A percentile compares a stretch with the other conserved stretches of the same genome.
These are phyloP conservation scores for Baryphthengus martii DNA, from an alignment of 2,113 vertebrate species.

Conservation along the genomic window DNA sequence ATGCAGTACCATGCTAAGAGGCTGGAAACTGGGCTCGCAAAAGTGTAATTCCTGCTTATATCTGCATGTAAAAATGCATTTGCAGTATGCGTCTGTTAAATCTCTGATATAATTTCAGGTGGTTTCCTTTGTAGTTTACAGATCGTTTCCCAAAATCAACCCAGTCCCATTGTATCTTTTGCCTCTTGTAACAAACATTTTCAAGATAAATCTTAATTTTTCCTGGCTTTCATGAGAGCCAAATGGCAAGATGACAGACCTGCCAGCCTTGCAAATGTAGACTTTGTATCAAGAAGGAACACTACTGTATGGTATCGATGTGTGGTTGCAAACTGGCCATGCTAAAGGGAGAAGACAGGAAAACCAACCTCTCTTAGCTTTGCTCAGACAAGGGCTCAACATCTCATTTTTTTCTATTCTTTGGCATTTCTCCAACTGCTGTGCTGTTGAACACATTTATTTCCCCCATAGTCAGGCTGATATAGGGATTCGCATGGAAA, in stretches of 20 bases:
- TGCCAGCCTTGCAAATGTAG: neutral
- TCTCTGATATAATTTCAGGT: neutral
- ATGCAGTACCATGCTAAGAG: neutral
- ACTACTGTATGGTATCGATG: rapidly evolving
- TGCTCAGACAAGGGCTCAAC: neutral
- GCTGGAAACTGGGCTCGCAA: neutral
- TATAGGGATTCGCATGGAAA: constrained; percentile 15
- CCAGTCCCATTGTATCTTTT: neutral
- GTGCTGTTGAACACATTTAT: neutral
- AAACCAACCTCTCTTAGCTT: neutral
- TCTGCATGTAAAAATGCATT: neutral
- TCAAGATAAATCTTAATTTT: neutral
- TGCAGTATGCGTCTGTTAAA: neutral
- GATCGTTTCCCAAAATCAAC: neutral
- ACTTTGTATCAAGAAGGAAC: neutral
- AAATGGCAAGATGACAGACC: neutral
- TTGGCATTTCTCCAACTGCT: neutral
- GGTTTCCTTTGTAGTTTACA: neutral
- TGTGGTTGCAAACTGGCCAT: neutral
- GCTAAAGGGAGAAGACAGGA: neutral
- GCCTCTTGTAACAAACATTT: neutral
- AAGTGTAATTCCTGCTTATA: neutral
- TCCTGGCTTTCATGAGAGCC: neutral
- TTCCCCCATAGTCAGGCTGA: neutral
- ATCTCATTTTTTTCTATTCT: neutral